phyloP scores from a whole-genome alignment of 2,797 vertebrate genomes.

The Betta splendens region DNA sequence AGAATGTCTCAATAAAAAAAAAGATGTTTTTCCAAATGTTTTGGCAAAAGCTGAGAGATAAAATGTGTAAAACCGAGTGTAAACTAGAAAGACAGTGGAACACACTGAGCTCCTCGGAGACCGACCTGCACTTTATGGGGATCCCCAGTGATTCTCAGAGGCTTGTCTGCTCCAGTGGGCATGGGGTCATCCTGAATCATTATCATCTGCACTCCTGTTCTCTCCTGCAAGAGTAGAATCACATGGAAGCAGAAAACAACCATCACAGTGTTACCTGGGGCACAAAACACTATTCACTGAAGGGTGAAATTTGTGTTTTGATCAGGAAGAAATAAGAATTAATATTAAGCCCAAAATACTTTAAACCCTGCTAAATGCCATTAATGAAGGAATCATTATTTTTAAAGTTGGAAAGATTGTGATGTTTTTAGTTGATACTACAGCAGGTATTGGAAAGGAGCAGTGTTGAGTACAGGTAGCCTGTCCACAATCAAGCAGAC shows the following conservation, averaged over 20 bases:
- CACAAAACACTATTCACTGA: conserved; percentile 22
- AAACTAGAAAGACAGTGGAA: conserved; percentile 27
- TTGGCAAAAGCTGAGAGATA: conserved; percentile 12
- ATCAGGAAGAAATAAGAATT: too few relatives aligned
- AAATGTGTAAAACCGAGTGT: conserved; percentile 58
- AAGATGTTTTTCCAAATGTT: conserved; percentile 18
- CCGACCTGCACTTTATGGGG: conserved; percentile 98
- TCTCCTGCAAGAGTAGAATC: conserved; percentile 84
- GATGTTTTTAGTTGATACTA: too few relatives aligned
- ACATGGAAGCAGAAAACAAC: conserved; percentile 38
- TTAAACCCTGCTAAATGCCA: too few relatives aligned
- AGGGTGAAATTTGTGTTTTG: not conserved
- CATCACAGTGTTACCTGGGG: conserved; percentile 27
- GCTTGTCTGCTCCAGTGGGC: conserved; percentile 98
- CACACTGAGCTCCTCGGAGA: conserved; percentile 23
- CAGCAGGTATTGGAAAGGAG: too few relatives aligned
- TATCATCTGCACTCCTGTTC: conserved; percentile 98
- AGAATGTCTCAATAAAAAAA: conserved; percentile 8
- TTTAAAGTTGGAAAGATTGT: too few relatives aligned
- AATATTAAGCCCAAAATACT: too few relatives aligned
- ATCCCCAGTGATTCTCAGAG: conserved; percentile 97
- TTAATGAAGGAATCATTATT: too few relatives aligned
- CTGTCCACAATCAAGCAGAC: not conserved
- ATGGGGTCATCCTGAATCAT: conserved; percentile 99
- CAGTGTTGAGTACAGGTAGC: not conserved